Evolutionary conservation across 2,888 invertebrate species (phyloP).

Genomic region (Nudaria mundana): DNA sequence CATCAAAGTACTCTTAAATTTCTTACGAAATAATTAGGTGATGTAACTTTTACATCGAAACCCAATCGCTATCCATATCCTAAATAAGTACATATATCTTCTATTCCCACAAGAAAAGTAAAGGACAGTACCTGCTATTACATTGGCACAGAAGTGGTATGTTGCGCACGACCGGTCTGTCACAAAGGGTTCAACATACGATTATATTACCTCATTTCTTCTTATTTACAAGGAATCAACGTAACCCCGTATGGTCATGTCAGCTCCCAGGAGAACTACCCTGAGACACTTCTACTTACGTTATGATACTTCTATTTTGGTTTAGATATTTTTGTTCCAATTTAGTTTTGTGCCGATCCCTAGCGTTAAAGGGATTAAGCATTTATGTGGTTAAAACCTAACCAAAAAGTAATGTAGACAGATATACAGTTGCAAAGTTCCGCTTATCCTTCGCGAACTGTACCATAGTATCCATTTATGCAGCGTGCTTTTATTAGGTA

Average conservation of each 20-base stretch:
- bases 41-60: neutral
- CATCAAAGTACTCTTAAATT: too few species aligned
- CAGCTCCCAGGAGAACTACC: conserved; percentile 25
- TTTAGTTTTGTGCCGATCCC: too few species aligned
- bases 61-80: neutral
- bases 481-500: too few species aligned
- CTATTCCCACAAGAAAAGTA: conserved; percentile 14
- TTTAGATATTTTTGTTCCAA: too few species aligned
- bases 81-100: conserved; percentile 18
- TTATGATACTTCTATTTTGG: conserved; percentile 10
- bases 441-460: too few species aligned
- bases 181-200: conserved; percentile 21
- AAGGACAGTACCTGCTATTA: conserved; percentile 23
- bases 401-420: too few species aligned
- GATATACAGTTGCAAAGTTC: too few species aligned
- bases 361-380: too few species aligned
- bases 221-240: conserved; percentile 47
- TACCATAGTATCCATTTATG: too few species aligned
- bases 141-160: conserved; percentile 37
- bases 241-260: conserved; percentile 31
- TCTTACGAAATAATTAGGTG: too few species aligned
- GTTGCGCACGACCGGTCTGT: conserved; percentile 44
- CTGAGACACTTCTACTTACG: conserved; percentile 15
- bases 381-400: too few species aligned
- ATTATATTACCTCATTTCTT: conserved; percentile 44